Conservation (phyloP, 2,113 vertebrate genomes). For the Pteropus alecto region DNA sequence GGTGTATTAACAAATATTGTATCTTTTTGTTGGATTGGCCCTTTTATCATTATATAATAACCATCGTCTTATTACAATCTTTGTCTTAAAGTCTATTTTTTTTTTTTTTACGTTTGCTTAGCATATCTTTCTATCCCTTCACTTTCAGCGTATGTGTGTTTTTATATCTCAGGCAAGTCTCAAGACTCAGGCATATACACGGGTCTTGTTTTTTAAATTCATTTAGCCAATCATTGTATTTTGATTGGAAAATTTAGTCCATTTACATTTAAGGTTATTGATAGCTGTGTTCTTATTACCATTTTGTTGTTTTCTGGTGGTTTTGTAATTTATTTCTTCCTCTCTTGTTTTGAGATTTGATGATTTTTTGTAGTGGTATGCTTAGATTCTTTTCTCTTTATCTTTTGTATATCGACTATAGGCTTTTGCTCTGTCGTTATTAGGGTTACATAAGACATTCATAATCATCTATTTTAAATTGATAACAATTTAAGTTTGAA, state of each 20-base stretch:
- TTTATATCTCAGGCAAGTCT: background rate
- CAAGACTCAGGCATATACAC: background rate
- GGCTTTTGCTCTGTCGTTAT: background rate
- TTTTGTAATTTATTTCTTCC: background rate
- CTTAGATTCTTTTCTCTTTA: background rate
- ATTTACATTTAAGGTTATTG: background rate
- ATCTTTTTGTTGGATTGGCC: background rate
- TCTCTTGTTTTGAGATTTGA: background rate
- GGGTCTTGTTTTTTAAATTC: background rate
- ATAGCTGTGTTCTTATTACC: background rate
- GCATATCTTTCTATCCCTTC: background rate
- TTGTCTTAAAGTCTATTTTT: background rate
- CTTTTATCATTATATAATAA: background rate
- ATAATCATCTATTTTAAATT: background rate
- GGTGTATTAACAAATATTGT: background rate
- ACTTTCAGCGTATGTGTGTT: background rate
- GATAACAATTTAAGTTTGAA: background rate
- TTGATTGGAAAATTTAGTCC: background rate
- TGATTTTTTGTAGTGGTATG: background rate
- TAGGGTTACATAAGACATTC: background rate
- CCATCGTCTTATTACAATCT: background rate
- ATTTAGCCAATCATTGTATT: background rate
- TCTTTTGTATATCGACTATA: background rate
- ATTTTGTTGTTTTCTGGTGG: background rate
- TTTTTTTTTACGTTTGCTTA: background rate